A percentile compares a stretch with the other conserved stretches of the same genome.
phyloP scores from a whole-genome alignment of 2,113 vertebrate species.

The Pontoporia blainvillei region DNA sequence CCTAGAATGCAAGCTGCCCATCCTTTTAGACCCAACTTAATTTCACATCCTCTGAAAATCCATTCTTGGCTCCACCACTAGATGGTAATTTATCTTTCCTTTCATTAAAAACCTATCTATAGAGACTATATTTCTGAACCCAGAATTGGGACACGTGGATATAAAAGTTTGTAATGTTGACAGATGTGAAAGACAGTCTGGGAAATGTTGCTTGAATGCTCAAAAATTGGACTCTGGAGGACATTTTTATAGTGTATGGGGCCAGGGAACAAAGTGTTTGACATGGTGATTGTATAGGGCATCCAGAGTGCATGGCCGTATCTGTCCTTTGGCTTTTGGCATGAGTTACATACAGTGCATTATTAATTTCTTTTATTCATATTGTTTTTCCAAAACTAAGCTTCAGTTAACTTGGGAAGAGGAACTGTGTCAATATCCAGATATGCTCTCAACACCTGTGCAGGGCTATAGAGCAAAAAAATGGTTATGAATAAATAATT shows the following conservation, averaged over 20 bases:
- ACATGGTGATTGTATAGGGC: background rate
- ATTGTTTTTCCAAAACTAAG: background rate
- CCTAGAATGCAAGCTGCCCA: background rate
- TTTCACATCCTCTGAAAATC: constrained; percentile 19
- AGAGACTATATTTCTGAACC: constrained; percentile 46
- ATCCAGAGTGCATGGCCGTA: background rate
- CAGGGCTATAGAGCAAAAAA: background rate
- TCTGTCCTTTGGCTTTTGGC: background rate
- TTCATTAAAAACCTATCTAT: constrained; percentile 63
- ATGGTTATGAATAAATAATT: background rate
- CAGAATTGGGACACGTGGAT: constrained; percentile 26
- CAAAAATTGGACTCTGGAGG: background rate
- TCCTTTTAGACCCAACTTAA: background rate
- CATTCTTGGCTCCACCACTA: constrained; percentile 41
- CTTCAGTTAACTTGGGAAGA: background rate
- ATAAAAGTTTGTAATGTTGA: background rate
- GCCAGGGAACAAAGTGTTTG: background rate
- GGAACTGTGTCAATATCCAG: background rate
- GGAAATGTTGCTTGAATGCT: background rate
- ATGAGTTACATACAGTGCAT: background rate
- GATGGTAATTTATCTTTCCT: constrained; percentile 31
- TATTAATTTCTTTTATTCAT: background rate
- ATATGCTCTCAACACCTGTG: background rate
- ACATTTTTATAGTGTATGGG: background rate
- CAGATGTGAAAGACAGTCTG: constrained; percentile 44